Percentiles rank a stretch among this genome's conserved stretches.
Evolutionary conservation across 2,888 invertebrate genomes (phyloP).

Genomic region (Ashinkailepas kermadecensis): DNA sequence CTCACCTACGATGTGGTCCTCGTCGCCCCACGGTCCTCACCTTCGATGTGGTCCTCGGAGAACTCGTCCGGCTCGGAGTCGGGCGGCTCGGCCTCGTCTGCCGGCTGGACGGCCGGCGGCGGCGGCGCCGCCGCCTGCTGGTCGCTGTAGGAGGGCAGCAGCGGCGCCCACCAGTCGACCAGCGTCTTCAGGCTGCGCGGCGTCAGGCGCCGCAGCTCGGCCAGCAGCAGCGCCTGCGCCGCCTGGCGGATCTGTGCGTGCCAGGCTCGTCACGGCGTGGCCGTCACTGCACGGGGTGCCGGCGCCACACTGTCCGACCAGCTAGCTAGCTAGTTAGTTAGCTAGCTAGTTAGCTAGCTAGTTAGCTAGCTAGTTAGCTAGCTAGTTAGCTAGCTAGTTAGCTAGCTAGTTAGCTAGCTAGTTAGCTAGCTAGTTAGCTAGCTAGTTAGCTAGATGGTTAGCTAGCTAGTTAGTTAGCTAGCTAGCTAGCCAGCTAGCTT

Average conservation of each 20-base stretch:
- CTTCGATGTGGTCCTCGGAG: constrained; percentile 73
- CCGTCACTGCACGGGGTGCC: too few relatives aligned
- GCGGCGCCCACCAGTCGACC: constrained; percentile 94
- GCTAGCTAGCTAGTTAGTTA: too few relatives aligned
- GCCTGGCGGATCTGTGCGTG: constrained; percentile 68
- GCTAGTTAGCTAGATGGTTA: too few relatives aligned
- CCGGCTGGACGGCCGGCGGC: constrained; percentile 33
- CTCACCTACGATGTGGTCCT: constrained; percentile 65
- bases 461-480: too few relatives aligned
- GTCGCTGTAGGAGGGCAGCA: constrained; percentile 67
- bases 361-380: too few relatives aligned
- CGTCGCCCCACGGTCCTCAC: constrained; percentile 49
- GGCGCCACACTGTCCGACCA: too few relatives aligned
- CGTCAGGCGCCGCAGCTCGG: constrained; percentile 82
- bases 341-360: too few relatives aligned
- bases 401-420: too few relatives aligned
- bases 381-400: too few relatives aligned
- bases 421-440: too few relatives aligned
- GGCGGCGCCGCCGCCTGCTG: constrained; percentile 42
- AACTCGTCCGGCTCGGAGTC: constrained; percentile 70
- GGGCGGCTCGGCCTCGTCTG: constrained; percentile 6
- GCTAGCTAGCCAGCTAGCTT: too few relatives aligned
- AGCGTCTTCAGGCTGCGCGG: constrained; percentile 83
- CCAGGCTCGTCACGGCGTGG: not conserved
- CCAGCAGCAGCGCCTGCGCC: constrained; percentile 86